Evolutionary conservation across 2,888 invertebrate genomes (phyloP), one percentile per base, ranked within the genome.

Genomic region (Cephalotes varians): DNA sequence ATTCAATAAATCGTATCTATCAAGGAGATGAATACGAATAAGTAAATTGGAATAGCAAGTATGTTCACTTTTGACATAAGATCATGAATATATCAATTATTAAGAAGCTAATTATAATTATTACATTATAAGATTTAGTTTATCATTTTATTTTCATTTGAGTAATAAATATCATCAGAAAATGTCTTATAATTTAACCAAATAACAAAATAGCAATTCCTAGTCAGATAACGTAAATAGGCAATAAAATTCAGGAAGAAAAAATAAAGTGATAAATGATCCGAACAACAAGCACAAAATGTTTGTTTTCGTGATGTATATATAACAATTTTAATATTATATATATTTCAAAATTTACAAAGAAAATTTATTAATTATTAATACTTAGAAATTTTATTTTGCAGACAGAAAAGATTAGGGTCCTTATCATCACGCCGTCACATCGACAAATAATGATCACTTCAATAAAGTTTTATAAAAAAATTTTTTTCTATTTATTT

Each of bases 341-440:
- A 34, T n/a, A 34, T 34, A 44, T 25, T 34, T 74, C n/a, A 44
- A 6, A 73, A 73, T 73, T 21, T 12, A 44, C 10, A 60, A 73
- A 28, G 9, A 40, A n/a, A 34, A 62, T 3, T 44, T 47, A 62
- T 31, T 64, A 58, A 58, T 21, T 40, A 12, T 40, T 10, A n/a
- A 56, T 18, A 74, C 10, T 74, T 34, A 15, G 9, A 31, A 18
- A 47, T 47, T 62, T 6, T 21, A 44, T 31, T 21, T 3, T 37
- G 40, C 2, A 44, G 31, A 54, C n/a, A 31, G 28, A 58, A 44
- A 34, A 62, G 21, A n/a, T 47, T 60, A 44, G n/a, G 18, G 47
- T 60, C 21, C 2, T 60, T 28, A 58, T 34, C n/a, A 31, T 15
- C 7, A 0, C n/a, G 3, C 0, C n/a, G 40, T 72, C 2, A 58